Conservation (phyloP, 2,797 vertebrate genomes). For the Pempheris klunzingeri region DNA sequence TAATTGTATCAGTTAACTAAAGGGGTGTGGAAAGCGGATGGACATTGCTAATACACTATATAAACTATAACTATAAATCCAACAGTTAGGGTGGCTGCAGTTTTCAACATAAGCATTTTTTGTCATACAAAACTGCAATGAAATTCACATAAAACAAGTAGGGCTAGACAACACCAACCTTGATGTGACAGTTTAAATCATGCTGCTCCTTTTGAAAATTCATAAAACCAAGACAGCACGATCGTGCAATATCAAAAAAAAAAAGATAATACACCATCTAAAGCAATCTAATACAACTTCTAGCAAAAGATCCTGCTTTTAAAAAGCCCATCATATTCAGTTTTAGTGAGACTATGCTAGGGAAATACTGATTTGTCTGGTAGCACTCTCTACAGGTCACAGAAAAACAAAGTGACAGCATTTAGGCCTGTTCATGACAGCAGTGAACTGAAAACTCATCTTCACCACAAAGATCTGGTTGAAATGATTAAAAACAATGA, state of each 20-base stretch:
- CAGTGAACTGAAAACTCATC: too few relatives aligned
- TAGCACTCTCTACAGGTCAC: too few relatives aligned
- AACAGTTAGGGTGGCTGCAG: background rate
- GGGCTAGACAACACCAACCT: background rate
- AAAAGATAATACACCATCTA: background rate
- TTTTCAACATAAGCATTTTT: constrained; percentile 1
- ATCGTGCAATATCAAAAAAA: background rate
- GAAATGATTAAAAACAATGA: too few relatives aligned
- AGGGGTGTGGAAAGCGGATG: constrained; percentile 37
- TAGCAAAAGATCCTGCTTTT: background rate
- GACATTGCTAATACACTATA: background rate
- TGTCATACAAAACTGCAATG: background rate
- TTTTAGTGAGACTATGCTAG: background rate
- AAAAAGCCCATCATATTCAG: background rate
- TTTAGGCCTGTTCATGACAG: too few relatives aligned
- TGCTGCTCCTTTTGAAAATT: background rate
- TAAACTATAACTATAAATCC: too few relatives aligned
- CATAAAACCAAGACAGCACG: background rate
- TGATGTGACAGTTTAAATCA: too few relatives aligned
- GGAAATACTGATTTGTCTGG: background rate
- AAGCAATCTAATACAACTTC: background rate
- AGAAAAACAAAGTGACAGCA: too few relatives aligned
- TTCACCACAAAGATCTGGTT: too few relatives aligned
- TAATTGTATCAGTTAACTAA: constrained; percentile 41
- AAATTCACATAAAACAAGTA: background rate